Conservation (phyloP, 92 coral and sea anemone genomes). For the Desmophyllum pertusum region DNA sequence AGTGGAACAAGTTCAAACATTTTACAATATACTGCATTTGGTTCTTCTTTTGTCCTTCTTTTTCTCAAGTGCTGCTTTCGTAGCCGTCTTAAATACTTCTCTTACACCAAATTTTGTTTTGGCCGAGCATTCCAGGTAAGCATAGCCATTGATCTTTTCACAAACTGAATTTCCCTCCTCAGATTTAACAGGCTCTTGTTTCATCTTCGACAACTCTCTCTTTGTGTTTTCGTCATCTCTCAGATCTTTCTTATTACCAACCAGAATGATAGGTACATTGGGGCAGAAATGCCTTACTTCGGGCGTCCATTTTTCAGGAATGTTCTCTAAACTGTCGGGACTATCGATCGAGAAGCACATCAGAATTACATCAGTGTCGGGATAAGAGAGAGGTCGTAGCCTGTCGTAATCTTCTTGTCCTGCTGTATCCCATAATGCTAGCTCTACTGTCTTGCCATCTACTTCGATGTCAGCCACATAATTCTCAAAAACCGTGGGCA, state of each 20-base stretch:
- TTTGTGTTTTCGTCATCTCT: slow-evolving; percentile 92
- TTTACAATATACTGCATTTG: slow-evolving; percentile 83
- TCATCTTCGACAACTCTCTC: slow-evolving; percentile 94
- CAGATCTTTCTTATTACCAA: slow-evolving; percentile 97
- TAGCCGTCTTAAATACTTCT: slow-evolving; percentile 86
- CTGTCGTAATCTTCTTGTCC: slow-evolving; percentile 98
- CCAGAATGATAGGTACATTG: slow-evolving; percentile 91
- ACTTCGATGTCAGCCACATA: slow-evolving; percentile 95
- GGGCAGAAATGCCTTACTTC: slow-evolving; percentile 99
- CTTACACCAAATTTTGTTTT: slow-evolving; percentile 96
- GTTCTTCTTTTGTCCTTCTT: slow-evolving; percentile 71
- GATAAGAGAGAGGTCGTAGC: slow-evolving; percentile 93
- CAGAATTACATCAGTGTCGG: slow-evolving; percentile 94
- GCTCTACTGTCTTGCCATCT: slow-evolving; percentile 84
- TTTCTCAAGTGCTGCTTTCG: slow-evolving; percentile 86
- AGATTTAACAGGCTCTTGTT: slow-evolving; percentile 90
- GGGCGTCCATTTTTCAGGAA: slow-evolving; percentile 99
- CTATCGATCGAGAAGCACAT: slow-evolving; percentile 99
- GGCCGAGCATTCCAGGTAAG: slow-evolving; percentile 97
- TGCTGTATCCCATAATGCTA: slow-evolving; percentile 97
- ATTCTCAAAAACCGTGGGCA: slow-evolving; percentile 95
- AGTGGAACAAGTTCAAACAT: slow-evolving; percentile 5
- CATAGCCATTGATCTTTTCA: slow-evolving; percentile 79
- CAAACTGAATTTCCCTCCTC: slow-evolving; percentile 84
- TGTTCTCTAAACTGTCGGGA: slow-evolving; percentile 97